Base-by-base conservation (phyloP, 2,797 vertebrate species). In the Anas acuta region DNA sequence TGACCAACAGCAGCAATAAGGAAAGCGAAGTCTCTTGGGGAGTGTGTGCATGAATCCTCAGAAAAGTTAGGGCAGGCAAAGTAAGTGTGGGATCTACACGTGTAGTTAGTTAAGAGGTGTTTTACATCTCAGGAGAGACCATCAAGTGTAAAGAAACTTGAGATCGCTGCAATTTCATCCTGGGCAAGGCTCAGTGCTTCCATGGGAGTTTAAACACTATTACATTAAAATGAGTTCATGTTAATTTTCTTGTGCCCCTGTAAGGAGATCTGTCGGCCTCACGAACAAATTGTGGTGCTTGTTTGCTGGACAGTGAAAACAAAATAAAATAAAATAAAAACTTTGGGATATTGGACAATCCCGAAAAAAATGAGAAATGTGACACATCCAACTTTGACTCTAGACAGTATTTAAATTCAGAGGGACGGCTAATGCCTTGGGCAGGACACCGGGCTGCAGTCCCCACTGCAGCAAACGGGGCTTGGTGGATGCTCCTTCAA, bases 401-500 rank as follows among this genome's bases (percentile, higher is more conserved):
- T 12, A 30, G 37, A 4, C 9, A 56, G 47, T 10, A 22, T 23
- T 84, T 16, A 30, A 47, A 30, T n/a, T 17, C 30, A 25, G 26
- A 71, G 32, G 30, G 25, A 45, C 64, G 25, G 45, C 18, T 56
- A 4, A 3, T 43, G 67, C n/a, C 49, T 25, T 35, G 26, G 16
- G 58, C 30, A 35, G 22, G n/a, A 4, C 57, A n/a, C 32, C 10
- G 33, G 2, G 30, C 56, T 45, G 25, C 54, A 54, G 37, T 37
- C 15, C 32, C n/a, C 62, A 6, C n/a, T 39, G 67, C 37, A 61
- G 43, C 7, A 7, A 3, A 3, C 0, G 1, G 21, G 57, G 20
- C 20, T 35, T 7, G 35, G 13, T 23, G 41, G 51, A 8, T 2
- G 2, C 45, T 75, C 0, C 0, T 11, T 45, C 49, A 13, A 69